phyloP scores from a whole-genome alignment of 2,797 vertebrate genomes.

The Smutsia temminckii region DNA sequence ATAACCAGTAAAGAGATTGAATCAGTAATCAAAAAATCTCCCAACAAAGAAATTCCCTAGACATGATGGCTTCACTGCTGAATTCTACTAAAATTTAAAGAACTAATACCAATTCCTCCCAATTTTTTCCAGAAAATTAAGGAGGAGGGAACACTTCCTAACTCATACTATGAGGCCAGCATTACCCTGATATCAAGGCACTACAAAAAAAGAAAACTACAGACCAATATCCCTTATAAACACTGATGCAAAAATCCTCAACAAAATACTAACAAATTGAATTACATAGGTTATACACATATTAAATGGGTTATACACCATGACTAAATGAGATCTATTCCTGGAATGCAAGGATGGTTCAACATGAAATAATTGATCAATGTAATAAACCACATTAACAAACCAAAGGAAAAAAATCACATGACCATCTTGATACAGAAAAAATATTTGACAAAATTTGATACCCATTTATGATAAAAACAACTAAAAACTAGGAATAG shows the following conservation, averaged over 20 bases:
- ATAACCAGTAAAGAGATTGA: not conserved
- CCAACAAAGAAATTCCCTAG: not conserved
- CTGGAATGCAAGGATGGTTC: not conserved
- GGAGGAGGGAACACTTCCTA: not conserved
- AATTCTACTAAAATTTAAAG: not conserved
- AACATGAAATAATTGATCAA: not conserved
- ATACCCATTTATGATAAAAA: not conserved
- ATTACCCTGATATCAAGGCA: not conserved
- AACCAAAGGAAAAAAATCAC: not conserved
- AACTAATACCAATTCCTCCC: not conserved
- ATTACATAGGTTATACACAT: not conserved
- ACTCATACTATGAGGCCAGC: not conserved
- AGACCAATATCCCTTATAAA: not conserved
- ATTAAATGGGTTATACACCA: not conserved
- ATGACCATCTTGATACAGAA: not conserved
- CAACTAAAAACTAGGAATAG: not conserved
- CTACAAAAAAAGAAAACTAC: not conserved
- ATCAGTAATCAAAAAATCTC: not conserved
- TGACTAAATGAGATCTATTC: not conserved
- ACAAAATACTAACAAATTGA: not conserved
- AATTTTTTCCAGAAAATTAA: not conserved
- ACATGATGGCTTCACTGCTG: not conserved
- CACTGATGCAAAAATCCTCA: not conserved
- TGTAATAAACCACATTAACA: not conserved
- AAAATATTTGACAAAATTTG: not conserved